Evolutionary conservation across 2,113 vertebrate genomes (phyloP).

Genomic region (Channa argus): DNA sequence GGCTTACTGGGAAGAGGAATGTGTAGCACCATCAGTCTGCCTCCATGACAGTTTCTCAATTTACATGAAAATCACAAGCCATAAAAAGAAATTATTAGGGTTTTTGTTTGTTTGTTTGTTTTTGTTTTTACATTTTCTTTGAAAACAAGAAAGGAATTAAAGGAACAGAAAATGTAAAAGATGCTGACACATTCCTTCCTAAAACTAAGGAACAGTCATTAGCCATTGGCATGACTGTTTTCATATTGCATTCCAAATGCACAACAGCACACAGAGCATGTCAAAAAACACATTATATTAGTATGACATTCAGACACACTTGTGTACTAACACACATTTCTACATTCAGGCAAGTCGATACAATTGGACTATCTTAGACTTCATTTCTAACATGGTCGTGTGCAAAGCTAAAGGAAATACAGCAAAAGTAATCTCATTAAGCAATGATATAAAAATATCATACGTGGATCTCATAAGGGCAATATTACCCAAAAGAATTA

Average conservation of each 20-base stretch:
- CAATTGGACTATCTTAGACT: constrained; percentile 1
- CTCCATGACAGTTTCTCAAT: constrained; percentile 13
- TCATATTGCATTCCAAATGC: not conserved
- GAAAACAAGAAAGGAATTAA: not conserved
- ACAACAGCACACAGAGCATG: not conserved
- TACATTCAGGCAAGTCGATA: constrained; percentile 30
- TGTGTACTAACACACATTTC: constrained; percentile 34
- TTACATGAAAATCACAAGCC: not conserved
- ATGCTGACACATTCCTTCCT: not conserved
- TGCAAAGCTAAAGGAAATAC: constrained; percentile 12
- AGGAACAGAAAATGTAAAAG: constrained; percentile 55
- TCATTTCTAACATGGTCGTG: constrained; percentile 18
- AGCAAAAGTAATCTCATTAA: constrained; percentile 34
- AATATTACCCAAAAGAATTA: not conserved
- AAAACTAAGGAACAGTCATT: constrained; percentile 41
- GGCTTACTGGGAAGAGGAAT: constrained; percentile 17
- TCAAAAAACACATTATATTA: constrained; percentile 62
- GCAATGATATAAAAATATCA: constrained; percentile 7
- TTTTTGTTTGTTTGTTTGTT: not conserved
- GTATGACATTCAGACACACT: constrained; percentile 19
- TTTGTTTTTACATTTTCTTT: not conserved
- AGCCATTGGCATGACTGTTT: constrained; percentile 1
- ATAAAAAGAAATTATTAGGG: not conserved
- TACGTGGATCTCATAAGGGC: not conserved
- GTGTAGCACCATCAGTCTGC: constrained; percentile 22